These are phyloP conservation scores for Argyrosomus regius DNA, from an alignment of 2,797 vertebrate genomes.

Conservation along the genomic window DNA sequence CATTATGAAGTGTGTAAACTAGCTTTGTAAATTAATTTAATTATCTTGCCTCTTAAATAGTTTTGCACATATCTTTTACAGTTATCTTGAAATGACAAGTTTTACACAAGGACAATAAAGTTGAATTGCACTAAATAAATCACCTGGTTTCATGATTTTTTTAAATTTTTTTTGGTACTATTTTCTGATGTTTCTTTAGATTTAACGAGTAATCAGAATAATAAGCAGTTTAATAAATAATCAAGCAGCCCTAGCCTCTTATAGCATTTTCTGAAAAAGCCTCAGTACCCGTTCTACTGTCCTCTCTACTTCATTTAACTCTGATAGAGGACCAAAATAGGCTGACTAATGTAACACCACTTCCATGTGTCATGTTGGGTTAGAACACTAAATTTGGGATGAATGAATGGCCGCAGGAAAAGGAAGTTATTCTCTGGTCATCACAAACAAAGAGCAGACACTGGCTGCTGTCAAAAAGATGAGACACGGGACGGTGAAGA, in stretches of 20 bases:
- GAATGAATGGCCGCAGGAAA: constrained; percentile 56
- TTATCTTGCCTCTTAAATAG: not conserved
- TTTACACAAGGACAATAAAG: not conserved
- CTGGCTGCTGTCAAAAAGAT: constrained; percentile 54
- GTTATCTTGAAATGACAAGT: not conserved
- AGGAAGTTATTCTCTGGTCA: constrained; percentile 61
- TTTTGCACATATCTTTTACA: too few relatives aligned
- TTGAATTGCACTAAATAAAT: not conserved
- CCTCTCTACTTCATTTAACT: constrained; percentile 19
- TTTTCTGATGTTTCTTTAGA: not conserved
- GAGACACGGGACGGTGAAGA: constrained; percentile 49
- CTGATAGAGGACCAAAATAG: constrained; percentile 15
- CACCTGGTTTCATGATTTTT: not conserved
- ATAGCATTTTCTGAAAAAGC: not conserved
- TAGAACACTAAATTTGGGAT: constrained; percentile 53
- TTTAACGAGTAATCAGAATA: not conserved
- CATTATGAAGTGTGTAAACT: too few relatives aligned
- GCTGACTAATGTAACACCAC: constrained; percentile 42
- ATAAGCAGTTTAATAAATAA: not conserved
- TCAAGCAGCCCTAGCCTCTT: not conserved
- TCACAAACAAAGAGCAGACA: constrained; percentile 57
- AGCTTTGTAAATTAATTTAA: not conserved
- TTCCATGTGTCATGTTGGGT: constrained; percentile 60
- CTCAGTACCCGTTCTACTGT: constrained; percentile 3
- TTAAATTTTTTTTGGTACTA: not conserved